Percentiles rank a stretch among this genome's conserved stretches.
These are phyloP conservation scores for Arvicanthis niloticus DNA, from an alignment of 2,113 vertebrate genomes.

Conservation along the genomic window DNA sequence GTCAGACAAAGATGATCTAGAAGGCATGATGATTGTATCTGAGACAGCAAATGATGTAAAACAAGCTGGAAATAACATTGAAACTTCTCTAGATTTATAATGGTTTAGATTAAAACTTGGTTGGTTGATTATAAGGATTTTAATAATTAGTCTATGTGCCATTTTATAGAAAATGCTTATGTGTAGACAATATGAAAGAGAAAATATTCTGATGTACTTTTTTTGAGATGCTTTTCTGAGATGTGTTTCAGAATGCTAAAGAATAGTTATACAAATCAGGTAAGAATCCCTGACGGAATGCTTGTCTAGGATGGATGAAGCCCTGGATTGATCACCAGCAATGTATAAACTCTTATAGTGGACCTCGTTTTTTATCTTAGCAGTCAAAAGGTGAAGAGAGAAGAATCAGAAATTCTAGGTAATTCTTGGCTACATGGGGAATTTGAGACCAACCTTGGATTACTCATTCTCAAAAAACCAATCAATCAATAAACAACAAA, in stretches of 20 bases:
- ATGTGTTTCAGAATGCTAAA: neutral
- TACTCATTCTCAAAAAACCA: neutral
- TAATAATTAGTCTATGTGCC: neutral
- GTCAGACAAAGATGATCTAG: neutral
- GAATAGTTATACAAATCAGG: neutral
- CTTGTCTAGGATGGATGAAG: neutral
- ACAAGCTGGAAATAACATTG: neutral
- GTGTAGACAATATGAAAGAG: neutral
- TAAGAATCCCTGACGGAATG: neutral
- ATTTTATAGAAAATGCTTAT: neutral
- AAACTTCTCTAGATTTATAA: neutral
- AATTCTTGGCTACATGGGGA: neutral
- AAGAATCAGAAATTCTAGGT: neutral
- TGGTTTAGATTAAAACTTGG: neutral
- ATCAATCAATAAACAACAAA: neutral
- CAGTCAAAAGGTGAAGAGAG: too few relatives aligned
- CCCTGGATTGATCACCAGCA: neutral
- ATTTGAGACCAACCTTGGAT: too few relatives aligned
- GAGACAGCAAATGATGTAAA: neutral
- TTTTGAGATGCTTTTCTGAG: neutral
- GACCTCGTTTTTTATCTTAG: too few relatives aligned
- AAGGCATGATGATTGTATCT: neutral
- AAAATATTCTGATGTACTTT: neutral
- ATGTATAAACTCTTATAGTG: too few relatives aligned
- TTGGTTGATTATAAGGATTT: neutral